Evolutionary conservation across 1,140 invertebrate genomes (phyloP).

Genomic region (Sycobia sp.): DNA sequence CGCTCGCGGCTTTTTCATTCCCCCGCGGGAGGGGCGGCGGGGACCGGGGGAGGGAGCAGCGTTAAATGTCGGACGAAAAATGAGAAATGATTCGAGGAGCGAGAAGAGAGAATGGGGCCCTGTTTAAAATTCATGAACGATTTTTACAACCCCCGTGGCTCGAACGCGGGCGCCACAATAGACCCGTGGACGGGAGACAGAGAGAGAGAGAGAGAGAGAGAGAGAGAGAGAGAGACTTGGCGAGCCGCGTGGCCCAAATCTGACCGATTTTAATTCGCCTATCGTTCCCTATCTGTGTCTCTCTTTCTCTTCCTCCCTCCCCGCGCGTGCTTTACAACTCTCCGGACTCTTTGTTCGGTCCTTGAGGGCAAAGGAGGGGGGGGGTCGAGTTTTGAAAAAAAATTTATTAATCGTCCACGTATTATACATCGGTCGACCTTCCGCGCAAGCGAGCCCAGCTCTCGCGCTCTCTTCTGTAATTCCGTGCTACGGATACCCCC

Average conservation of each 20-base stretch:
- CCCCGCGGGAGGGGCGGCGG: too few relatives aligned
- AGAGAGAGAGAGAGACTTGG: too few relatives aligned
- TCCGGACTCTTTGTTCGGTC: neutral
- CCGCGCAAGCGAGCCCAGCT: too few relatives aligned
- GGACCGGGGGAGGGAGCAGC: too few relatives aligned
- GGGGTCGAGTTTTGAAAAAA: slow-evolving; percentile 37
- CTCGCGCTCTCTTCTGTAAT: too few relatives aligned
- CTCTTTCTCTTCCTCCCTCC: neutral
- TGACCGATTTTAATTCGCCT: too few relatives aligned
- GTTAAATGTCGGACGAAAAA: slow-evolving; percentile 53
- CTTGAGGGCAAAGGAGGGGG: too few relatives aligned
- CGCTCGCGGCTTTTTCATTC: slow-evolving; percentile 28
- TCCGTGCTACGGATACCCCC: too few relatives aligned
- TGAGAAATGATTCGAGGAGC: slow-evolving; percentile 58
- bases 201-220: slow-evolving; percentile 40
- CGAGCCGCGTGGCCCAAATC: too few relatives aligned
- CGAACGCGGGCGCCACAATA: slow-evolving; percentile 15
- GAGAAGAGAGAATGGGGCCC: slow-evolving; percentile 21
- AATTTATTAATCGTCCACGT: slow-evolving; percentile 57
- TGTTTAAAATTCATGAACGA: slow-evolving; percentile 64
- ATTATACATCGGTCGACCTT: too few relatives aligned
- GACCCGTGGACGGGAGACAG: slow-evolving; percentile 32
- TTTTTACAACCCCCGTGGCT: slow-evolving; percentile 43
- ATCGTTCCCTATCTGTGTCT: neutral
- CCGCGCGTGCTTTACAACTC: too few relatives aligned